Evolutionary conservation across 2,888 invertebrate genomes (phyloP), one percentile per base, ranked within the genome.

Genomic region (Anodontia alba): DNA sequence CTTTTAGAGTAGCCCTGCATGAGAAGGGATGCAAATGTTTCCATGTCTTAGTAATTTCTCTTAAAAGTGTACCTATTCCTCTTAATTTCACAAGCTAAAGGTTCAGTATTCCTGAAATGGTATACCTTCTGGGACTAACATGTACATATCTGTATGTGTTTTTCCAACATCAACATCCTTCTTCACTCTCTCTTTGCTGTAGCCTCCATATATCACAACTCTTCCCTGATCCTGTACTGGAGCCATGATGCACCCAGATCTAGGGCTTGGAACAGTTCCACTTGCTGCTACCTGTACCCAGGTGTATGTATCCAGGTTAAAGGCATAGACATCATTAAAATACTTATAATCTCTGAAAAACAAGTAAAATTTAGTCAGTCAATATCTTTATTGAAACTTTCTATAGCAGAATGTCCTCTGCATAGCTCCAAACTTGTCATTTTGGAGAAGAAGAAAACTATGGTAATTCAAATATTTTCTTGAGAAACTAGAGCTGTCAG

Each of bases 251-350:
- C 97, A 98, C 0, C 97, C 98, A 0, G 93, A 94, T 70, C 98
- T 95, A 0, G 98, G 96, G 31, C 96, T 94, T 0, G 98, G 98
- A 1, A 96, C 95, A 8, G 95, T 95, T 72, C 94, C 94, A 33
- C 86, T 83, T 0, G 96, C 95, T 73, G 96, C 96, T 69, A 98
- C 91, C 93, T 96, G 97, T 1, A 94, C 95, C 98, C 98, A 99
- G 0, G 95, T 95, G 90, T 97, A 96, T 0, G 96, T 96, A 91
- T 97, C 97, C 86, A 97, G 94, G 89, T 97, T 96, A 95, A 99
- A 98, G 43, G 96, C 94, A 94, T 97, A 96, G 0, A 98, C 94
- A 93, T 99, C 99, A 94, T 98, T 98, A 93, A 96, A 98, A 95
- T 98, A 99, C 88, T 97, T 97, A 93, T 97, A 98, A 81, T 97